These are phyloP conservation scores for Geothlypis trichas DNA, from an alignment of 2,113 vertebrate genomes.

Conservation along the genomic window DNA sequence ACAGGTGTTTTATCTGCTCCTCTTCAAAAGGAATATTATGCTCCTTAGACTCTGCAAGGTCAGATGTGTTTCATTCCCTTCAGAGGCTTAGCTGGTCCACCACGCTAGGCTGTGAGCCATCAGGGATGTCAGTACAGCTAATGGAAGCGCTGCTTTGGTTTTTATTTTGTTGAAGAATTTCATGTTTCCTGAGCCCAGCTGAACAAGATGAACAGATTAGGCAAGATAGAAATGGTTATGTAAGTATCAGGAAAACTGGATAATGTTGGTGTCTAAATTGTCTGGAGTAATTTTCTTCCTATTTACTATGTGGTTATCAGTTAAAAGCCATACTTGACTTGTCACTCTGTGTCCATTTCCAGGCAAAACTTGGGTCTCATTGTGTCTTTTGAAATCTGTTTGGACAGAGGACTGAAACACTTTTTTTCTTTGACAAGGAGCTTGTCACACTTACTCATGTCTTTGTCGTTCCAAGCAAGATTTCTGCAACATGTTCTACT, in stretches of 20 bases:
- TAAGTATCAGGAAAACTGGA: neutral
- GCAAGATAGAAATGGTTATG: neutral
- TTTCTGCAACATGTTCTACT: constrained; percentile 12
- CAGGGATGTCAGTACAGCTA: neutral
- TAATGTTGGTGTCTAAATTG: neutral
- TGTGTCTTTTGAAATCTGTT: constrained; percentile 8
- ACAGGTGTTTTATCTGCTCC: neutral
- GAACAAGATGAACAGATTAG: neutral
- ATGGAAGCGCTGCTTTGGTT: neutral
- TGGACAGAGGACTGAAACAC: neutral
- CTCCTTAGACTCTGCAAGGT: neutral
- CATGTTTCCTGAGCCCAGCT: neutral
- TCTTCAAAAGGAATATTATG: neutral
- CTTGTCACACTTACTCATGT: constrained; percentile 48
- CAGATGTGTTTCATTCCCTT: neutral
- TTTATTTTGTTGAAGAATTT: neutral
- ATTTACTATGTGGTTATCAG: neutral
- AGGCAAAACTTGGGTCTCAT: neutral
- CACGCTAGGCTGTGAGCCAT: neutral
- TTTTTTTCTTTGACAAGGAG: neutral
- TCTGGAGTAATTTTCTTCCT: constrained; percentile 8
- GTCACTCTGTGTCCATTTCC: constrained; percentile 12
- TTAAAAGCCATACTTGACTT: constrained; percentile 40
- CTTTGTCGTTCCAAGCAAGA: neutral
- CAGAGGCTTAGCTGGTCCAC: neutral